Evolutionary conservation across 2,113 vertebrate genomes (phyloP).

Genomic region (Salvelinus alpinus): DNA sequence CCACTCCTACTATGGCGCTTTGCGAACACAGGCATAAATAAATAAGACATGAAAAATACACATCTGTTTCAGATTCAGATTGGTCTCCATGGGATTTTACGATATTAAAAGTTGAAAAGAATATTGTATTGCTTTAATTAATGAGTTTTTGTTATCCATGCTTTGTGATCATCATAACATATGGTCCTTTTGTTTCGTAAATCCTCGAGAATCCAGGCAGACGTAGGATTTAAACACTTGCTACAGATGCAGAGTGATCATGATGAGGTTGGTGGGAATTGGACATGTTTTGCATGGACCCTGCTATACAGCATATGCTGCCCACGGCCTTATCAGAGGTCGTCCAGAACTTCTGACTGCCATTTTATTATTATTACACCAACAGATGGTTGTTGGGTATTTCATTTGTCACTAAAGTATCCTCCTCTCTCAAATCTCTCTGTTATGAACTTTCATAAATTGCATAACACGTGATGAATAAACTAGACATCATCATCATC

Average conservation of each 20-base stretch:
- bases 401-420: slow-evolving; percentile 60
- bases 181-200: slow-evolving; percentile 63
- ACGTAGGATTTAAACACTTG: slow-evolving; percentile 49
- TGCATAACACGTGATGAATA: not conserved
- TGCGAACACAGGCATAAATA: too few species aligned
- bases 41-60: slow-evolving; percentile 20
- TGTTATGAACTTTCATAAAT: slow-evolving; percentile 24
- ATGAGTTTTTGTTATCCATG: not conserved
- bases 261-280: slow-evolving; percentile 50
- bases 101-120: slow-evolving; percentile 41
- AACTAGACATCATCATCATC: not conserved
- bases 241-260: slow-evolving; percentile 61
- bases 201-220: slow-evolving; percentile 63
- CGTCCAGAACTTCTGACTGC: slow-evolving; percentile 52
- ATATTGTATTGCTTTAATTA: slow-evolving; percentile 63
- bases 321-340: slow-evolving; percentile 51
- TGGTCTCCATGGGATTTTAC: slow-evolving; percentile 59
- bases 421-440: slow-evolving; percentile 24
- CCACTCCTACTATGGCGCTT: too few species aligned
- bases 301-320: slow-evolving; percentile 51
- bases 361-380: slow-evolving; percentile 53
- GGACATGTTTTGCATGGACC: slow-evolving; percentile 45
- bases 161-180: slow-evolving; percentile 49
- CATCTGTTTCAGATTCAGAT: slow-evolving; percentile 32
- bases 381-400: slow-evolving; percentile 66